Evolutionary conservation across 30 jellyfish, hydroid and myxozoan genomes (phyloP).

Genomic region (Sanderia malayensis): DNA sequence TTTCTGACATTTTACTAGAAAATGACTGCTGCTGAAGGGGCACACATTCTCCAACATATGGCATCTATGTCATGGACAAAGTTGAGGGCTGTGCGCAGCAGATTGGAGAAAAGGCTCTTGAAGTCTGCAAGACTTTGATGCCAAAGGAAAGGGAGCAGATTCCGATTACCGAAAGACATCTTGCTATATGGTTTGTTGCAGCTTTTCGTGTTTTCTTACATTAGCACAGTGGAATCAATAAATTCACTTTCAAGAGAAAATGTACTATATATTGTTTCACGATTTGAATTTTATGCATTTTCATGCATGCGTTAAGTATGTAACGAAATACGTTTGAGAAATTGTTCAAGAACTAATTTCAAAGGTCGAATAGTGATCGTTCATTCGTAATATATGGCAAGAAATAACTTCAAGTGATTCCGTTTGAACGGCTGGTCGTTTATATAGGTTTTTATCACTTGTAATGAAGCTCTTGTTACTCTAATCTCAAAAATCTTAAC

Average conservation of each 20-base stretch:
- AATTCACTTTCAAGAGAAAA: not conserved
- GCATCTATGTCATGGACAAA: not conserved
- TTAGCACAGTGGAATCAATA: constrained; percentile 2
- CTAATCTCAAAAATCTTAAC: not conserved
- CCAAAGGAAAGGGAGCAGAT: not conserved
- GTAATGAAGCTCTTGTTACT: constrained; percentile 1
- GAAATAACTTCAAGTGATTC: not conserved
- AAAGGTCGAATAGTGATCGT: not conserved
- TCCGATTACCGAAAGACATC: not conserved
- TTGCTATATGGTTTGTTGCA: not conserved
- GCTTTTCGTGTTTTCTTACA: constrained; percentile 1
- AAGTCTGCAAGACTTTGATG: not conserved
- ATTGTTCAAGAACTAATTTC: not conserved
- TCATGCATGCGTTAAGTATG: constrained; percentile 1
- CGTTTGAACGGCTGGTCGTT: not conserved
- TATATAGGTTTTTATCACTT: not conserved
- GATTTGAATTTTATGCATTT: not conserved
- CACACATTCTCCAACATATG: not conserved
- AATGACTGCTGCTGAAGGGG: not conserved
- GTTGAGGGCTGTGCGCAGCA: not conserved
- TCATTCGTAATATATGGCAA: not conserved
- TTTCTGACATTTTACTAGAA: constrained; percentile 5
- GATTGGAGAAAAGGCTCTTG: not conserved
- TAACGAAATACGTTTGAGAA: not conserved
- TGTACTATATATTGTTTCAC: constrained; percentile 1